phyloP scores from a whole-genome alignment of 2,113 vertebrate species.

The Varanus komodoensis region DNA sequence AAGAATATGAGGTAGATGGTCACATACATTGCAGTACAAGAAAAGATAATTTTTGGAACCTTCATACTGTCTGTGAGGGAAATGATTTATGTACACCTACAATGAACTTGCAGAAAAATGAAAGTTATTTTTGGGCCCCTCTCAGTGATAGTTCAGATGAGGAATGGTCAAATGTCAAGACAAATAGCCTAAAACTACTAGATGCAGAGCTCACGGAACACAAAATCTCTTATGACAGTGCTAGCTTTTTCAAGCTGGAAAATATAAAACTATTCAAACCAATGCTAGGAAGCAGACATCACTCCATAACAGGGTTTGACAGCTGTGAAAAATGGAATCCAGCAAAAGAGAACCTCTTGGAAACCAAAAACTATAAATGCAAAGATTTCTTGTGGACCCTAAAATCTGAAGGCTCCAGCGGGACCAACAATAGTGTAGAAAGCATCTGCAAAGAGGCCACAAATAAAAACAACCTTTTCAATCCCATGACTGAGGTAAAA shows the following conservation, averaged over 20 bases:
- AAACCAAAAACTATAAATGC: neutral
- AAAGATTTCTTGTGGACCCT: neutral
- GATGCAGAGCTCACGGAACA: neutral
- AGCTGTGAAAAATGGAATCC: neutral
- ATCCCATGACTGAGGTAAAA: neutral
- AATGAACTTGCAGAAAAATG: neutral
- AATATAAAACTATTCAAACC: neutral
- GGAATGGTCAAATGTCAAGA: constrained; percentile 10
- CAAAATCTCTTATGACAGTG: neutral
- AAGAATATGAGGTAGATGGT: neutral
- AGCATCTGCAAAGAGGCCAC: neutral
- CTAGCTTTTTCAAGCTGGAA: neutral
- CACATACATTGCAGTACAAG: neutral
- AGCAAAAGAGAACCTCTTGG: neutral
- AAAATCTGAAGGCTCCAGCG: neutral
- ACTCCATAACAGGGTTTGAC: neutral
- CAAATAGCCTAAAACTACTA: neutral
- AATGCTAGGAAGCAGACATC: neutral
- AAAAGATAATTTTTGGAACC: neutral
- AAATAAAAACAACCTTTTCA: neutral
- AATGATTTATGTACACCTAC: constrained; percentile 15
- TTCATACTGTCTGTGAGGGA: neutral
- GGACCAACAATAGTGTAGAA: neutral
- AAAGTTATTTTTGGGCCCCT: constrained; percentile 45
- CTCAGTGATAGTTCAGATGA: constrained; percentile 47